Conservation (phyloP, 2,113 vertebrate genomes). For the Protobothrops flavoviridis region DNA sequence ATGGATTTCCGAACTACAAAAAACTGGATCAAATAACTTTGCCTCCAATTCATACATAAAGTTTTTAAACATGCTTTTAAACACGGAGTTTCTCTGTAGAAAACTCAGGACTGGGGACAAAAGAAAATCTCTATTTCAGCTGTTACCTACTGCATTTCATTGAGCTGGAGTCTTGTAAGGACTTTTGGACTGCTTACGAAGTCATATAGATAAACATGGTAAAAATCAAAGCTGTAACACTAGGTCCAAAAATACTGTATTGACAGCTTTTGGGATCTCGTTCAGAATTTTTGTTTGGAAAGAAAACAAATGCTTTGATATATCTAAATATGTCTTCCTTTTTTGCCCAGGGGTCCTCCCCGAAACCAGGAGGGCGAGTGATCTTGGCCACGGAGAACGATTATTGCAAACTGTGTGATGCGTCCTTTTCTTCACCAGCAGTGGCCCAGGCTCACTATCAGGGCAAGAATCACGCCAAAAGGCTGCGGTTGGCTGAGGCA, state of each 20-base stretch:
- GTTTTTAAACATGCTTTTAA: neutral
- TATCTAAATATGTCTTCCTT: slow-evolving; percentile 28
- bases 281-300: neutral
- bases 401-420: slow-evolving; percentile 97
- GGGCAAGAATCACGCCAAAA: slow-evolving; percentile 96
- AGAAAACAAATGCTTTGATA: neutral
- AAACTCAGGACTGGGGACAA: neutral
- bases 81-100: neutral
- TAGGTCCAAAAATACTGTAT: neutral
- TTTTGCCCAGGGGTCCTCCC: slow-evolving; percentile 76
- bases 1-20: neutral
- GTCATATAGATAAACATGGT: neutral
- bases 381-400: slow-evolving; percentile 97
- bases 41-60: neutral
- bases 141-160: neutral
- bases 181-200: neutral
- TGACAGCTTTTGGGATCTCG: neutral
- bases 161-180: neutral
- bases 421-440: slow-evolving; percentile 93
- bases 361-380: slow-evolving; percentile 86
- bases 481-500: slow-evolving; percentile 89
- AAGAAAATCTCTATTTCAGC: neutral
- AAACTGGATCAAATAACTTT: neutral
- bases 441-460: slow-evolving; percentile 97
- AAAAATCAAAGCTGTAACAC: neutral